These are phyloP conservation scores for Halocynthia roretzi DNA, from an alignment of 23 tunicate species.

Conservation along the genomic window DNA sequence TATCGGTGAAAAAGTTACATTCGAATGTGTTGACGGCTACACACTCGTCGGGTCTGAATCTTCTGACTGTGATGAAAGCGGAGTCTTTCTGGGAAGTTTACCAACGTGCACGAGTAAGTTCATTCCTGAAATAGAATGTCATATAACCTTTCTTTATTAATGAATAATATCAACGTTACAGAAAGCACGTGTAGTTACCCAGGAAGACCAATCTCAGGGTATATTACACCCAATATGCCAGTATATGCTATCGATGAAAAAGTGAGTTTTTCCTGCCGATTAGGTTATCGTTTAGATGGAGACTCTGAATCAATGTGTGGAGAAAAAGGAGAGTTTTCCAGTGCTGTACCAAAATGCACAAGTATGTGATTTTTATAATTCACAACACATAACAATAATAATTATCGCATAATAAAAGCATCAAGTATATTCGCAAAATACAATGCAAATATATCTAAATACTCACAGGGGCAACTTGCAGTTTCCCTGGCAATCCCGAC, in stretches of 20 bases:
- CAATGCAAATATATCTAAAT: too few relatives aligned
- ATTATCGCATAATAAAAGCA: too few relatives aligned
- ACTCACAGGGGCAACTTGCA: conserved; percentile 16
- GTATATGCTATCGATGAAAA: conserved; percentile 8
- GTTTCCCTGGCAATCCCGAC: conserved; percentile 5
- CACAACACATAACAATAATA: too few relatives aligned
- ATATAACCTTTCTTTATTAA: too few relatives aligned
- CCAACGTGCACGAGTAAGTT: conserved; percentile 30
- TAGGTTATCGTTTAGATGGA: conserved; percentile 23
- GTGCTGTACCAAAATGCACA: conserved; percentile 20
- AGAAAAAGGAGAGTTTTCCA: conserved; percentile 13
- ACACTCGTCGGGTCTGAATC: conserved; percentile 21
- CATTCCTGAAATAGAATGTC: too few relatives aligned
- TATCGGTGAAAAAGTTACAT: conserved; percentile 18
- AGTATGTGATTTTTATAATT: neutral
- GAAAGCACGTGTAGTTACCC: conserved; percentile 14
- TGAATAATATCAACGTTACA: neutral
- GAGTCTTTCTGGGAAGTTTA: conserved; percentile 4
- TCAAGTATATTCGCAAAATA: too few relatives aligned
- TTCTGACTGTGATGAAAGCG: conserved; percentile 6
- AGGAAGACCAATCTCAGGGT: conserved; percentile 14
- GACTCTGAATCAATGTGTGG: conserved; percentile 5
- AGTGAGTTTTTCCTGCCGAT: conserved; percentile 16
- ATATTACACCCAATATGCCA: conserved; percentile 10
- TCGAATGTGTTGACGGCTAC: conserved; percentile 28